Conservation (phyloP, 2,888 invertebrate genomes). For the Neelides folsomi region DNA sequence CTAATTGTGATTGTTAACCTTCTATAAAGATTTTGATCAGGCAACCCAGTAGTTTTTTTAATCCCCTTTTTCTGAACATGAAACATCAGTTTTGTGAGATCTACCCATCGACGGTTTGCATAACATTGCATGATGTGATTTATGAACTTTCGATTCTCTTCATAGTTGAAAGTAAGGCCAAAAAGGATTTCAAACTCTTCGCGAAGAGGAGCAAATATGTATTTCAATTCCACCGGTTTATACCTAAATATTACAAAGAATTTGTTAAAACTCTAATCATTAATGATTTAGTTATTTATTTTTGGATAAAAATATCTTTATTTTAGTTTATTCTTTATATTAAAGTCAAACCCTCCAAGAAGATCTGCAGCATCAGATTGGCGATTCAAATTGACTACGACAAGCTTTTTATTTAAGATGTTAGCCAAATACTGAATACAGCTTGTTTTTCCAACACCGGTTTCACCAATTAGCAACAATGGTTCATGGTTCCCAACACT, state of each 20-base stretch:
- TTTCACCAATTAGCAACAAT: constrained; percentile 89
- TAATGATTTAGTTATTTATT: background rate
- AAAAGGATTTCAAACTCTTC: constrained; percentile 74
- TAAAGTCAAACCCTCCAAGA: constrained; percentile 64
- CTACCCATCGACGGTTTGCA: constrained; percentile 56
- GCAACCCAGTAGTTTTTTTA: constrained; percentile 40
- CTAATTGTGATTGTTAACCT: no score
- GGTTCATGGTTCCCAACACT: constrained; percentile 74
- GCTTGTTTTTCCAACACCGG: constrained; percentile 96
- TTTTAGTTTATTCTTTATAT: no score
- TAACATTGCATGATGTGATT: constrained; percentile 59
- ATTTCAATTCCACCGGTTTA: constrained; percentile 84
- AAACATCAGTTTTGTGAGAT: constrained; percentile 60
- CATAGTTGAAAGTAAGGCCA: constrained; percentile 54
- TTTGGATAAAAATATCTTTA: background rate
- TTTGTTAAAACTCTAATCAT: constrained; percentile 9
- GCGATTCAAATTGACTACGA: constrained; percentile 97
- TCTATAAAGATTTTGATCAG: background rate
- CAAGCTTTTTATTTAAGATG: constrained; percentile 66
- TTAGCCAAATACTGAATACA: constrained; percentile 81
- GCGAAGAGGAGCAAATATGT: constrained; percentile 64
- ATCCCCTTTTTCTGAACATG: constrained; percentile 46
- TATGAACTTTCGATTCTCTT: constrained; percentile 70
- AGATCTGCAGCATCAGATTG: constrained; percentile 95
- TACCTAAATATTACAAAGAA: constrained; percentile 42